Evolutionary conservation across 2,888 invertebrate species (phyloP), one percentile per base, ranked within the genome.

Genomic region (Amphiduros pacificus): DNA sequence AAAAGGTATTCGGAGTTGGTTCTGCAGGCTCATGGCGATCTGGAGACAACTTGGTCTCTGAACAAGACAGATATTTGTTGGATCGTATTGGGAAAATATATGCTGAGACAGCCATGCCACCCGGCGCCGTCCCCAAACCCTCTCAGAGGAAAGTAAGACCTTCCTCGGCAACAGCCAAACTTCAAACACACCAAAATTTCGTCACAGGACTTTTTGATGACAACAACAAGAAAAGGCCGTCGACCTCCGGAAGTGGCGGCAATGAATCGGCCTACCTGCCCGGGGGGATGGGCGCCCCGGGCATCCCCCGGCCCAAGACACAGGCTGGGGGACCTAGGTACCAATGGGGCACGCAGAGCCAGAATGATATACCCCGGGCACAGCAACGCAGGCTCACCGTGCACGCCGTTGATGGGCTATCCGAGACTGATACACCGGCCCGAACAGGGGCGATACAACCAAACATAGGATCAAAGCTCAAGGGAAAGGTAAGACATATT

Each of bases 121-220:
- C 58, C 11, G 61, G 58, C 20, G 40, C 50, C 20, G 59, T 64
- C 20, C 64, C 68, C 6, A 69, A 62, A 24, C 69, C 68, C 11
- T 66, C 65, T 22, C 71, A 70, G 57, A 74, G 71, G 64, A 69
- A 72, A 49, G 72, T 79, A 22, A 70, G 80, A 51, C 80, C 80
- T 4, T 77, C 76, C 56, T 77, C 80, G 3, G 81, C 81, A 1
- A 71, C 77, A 14, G 78, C 77, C 1, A 78, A 78, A 64, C 60
- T 81, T 28, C 80, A 81, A 63, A 77, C 73, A 14, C 78, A 80
- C 60, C 77, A 74, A 22, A 70, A 72, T 41, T 81, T 65, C 63
- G 70, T 71, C 4, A 74, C 76, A 6, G 74, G 77, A 60, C 66
- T 80, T 20, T 77, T 71, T 53, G 77, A 77, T 54, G n/a, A n/a